These are phyloP conservation scores for Microdon myrmicae DNA, from an alignment of 2,888 invertebrate species.

Conservation along the genomic window DNA sequence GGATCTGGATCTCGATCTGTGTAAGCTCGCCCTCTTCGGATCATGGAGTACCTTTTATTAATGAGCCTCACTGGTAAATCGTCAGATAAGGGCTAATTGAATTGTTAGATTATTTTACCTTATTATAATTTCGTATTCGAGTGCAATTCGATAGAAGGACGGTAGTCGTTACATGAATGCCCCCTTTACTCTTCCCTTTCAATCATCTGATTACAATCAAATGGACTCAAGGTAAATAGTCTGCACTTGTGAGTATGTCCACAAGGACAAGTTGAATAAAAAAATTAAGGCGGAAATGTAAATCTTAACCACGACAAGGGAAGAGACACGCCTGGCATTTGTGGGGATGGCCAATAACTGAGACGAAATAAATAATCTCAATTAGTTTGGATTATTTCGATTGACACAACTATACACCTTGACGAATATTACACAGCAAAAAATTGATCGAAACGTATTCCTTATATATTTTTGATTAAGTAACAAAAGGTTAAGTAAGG, in stretches of 20 bases:
- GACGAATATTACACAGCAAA: too few species aligned
- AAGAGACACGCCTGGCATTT: too few species aligned
- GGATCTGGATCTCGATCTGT: conserved; percentile 7
- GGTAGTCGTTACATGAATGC: not conserved
- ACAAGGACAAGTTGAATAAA: conserved; percentile 34
- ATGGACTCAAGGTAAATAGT: conserved; percentile 16
- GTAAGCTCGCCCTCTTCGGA: not conserved
- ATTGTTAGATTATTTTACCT: conserved; percentile 56
- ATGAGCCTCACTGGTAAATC: conserved; percentile 55
- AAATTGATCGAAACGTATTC: too few species aligned
- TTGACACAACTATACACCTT: too few species aligned
- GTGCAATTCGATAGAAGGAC: conserved; percentile 28
- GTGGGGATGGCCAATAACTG: too few species aligned
- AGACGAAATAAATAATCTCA: too few species aligned
- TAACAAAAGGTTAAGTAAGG: too few species aligned
- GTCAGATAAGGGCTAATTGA: conserved; percentile 56
- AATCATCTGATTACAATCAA: conserved; percentile 34
- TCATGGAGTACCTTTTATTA: conserved; percentile 52
- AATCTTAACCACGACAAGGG: conserved; percentile 50
- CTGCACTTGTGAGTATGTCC: conserved; percentile 37
- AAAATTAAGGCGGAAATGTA: conserved; percentile 52
- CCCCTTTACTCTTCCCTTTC: conserved; percentile 1
- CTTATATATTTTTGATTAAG: too few species aligned
- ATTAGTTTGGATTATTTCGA: too few species aligned
- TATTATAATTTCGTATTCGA: conserved; percentile 49